Percentiles rank a stretch among this genome's conserved stretches.
These are phyloP conservation scores for Allochrocebus solatus DNA, from an alignment of 2,797 vertebrate genomes.

Conservation along the genomic window DNA sequence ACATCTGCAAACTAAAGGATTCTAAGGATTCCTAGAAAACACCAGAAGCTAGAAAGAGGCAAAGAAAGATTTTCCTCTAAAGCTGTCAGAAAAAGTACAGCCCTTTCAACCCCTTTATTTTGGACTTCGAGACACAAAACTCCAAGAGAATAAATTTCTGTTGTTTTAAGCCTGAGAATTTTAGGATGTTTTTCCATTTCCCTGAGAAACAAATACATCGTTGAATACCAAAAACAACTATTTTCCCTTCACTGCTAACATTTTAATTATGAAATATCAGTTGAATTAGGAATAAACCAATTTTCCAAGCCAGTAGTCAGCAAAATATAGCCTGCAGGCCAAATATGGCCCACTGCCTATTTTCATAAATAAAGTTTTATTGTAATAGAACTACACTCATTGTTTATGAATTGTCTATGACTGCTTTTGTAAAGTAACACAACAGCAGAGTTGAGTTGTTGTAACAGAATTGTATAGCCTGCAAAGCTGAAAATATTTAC, in stretches of 20 bases:
- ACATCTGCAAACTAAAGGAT: background rate
- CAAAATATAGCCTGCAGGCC: background rate
- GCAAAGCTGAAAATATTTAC: background rate
- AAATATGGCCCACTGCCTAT: background rate
- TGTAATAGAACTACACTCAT: background rate
- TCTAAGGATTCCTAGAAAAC: background rate
- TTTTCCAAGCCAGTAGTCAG: background rate
- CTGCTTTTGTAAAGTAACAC: background rate
- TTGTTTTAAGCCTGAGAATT: background rate
- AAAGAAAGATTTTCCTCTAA: background rate
- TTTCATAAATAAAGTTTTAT: conserved; percentile 1
- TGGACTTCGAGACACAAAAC: background rate
- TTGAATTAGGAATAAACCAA: background rate
- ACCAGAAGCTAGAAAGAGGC: background rate
- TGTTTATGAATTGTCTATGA: background rate
- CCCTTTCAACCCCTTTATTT: background rate
- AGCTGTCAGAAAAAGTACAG: background rate
- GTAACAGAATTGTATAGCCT: background rate
- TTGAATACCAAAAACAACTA: background rate
- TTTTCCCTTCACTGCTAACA: background rate
- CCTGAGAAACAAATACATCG: background rate
- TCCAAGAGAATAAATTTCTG: background rate
- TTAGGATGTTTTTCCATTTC: background rate
- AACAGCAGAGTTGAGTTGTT: background rate
- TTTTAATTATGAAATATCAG: background rate